phyloP scores from a whole-genome alignment of 2,888 invertebrate genomes.

The Dorcus hopei region DNA sequence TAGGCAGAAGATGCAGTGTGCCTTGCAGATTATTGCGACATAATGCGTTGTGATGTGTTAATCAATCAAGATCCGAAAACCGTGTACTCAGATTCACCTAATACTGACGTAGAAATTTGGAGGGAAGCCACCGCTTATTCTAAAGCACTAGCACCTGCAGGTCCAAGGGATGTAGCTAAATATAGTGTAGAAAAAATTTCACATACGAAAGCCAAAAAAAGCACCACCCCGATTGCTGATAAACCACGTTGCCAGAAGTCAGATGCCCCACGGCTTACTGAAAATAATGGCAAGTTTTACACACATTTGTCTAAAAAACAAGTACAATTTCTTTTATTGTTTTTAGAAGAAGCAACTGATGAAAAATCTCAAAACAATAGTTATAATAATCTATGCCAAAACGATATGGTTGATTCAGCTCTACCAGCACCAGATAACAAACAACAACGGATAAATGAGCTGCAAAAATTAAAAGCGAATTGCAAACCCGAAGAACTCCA shows the following conservation, averaged over 20 bases:
- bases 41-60: constrained; percentile 90
- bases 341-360: constrained; percentile 24
- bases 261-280: constrained; percentile 32
- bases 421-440: constrained; percentile 65
- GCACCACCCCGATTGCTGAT: constrained; percentile 20
- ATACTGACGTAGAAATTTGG: constrained; percentile 83
- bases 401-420: constrained; percentile 67
- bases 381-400: constrained; percentile 54
- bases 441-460: constrained; percentile 63
- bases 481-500: constrained; percentile 78
- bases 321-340: neutral
- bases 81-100: constrained; percentile 63
- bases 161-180: constrained; percentile 46
- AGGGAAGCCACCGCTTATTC: constrained; percentile 70
- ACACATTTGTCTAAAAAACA: neutral
- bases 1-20: constrained; percentile 91
- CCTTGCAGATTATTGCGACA: constrained; percentile 91
- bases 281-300: constrained; percentile 28
- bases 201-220: constrained; percentile 10
- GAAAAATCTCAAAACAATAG: constrained; percentile 43
- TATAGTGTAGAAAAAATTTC: constrained; percentile 41
- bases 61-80: constrained; percentile 68
- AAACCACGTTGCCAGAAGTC: constrained; percentile 42
- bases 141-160: constrained; percentile 56
- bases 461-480: constrained; percentile 72